These are phyloP conservation scores for Poecilia gillii DNA, from an alignment of 2,797 vertebrate species.

Conservation along the genomic window DNA sequence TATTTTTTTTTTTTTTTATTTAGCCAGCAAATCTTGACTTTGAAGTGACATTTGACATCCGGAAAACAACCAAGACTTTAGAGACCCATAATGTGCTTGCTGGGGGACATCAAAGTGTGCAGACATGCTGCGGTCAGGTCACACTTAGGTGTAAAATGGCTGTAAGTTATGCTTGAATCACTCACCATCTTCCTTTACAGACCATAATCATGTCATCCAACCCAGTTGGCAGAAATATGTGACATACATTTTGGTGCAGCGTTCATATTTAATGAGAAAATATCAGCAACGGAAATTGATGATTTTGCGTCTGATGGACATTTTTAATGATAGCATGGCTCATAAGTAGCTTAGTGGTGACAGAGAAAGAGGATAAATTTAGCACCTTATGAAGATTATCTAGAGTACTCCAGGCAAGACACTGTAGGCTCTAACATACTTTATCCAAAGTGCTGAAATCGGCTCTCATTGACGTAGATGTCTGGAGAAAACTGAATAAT, in stretches of 20 bases:
- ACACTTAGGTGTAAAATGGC: background rate
- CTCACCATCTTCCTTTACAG: background rate
- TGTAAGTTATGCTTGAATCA: background rate
- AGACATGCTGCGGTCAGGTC: background rate
- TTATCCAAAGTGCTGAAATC: no score
- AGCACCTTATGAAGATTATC: background rate
- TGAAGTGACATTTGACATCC: background rate
- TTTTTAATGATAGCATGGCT: background rate
- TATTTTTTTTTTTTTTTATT: conserved; percentile 35
- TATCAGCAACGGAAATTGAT: background rate
- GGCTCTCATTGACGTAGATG: no score
- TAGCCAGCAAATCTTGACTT: background rate
- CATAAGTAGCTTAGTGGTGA: background rate
- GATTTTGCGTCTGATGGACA: background rate
- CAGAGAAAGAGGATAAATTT: background rate
- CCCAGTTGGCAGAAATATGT: background rate
- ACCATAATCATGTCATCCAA: background rate
- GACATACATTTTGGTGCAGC: background rate
- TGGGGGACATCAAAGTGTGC: conserved; percentile 13
- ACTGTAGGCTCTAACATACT: background rate
- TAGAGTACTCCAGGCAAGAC: background rate
- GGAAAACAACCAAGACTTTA: conserved; percentile 1
- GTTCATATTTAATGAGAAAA: background rate
- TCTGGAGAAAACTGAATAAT: no score
- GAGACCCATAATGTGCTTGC: background rate